Conservation (phyloP, 2,113 vertebrate species). For the Chaenogobius annularis region DNA sequence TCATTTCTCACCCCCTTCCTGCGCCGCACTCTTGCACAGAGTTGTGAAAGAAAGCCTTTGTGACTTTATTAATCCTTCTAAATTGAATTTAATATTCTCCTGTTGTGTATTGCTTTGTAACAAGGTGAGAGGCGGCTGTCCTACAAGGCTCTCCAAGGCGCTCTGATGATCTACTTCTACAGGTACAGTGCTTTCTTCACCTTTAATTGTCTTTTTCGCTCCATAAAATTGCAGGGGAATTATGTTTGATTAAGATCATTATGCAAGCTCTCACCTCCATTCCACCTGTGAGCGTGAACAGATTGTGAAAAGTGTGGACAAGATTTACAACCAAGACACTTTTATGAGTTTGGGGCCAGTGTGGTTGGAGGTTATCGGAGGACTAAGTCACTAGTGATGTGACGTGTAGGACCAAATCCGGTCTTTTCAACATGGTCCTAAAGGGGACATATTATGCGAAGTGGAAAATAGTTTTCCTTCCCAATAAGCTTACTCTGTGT, state of each 20-base stretch:
- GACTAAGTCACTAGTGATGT: neutral
- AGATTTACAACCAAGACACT: neutral
- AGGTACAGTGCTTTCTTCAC: slow-evolving; percentile 76
- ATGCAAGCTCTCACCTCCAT: neutral
- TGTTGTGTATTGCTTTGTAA: neutral
- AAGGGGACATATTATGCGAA: neutral
- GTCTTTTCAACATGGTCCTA: neutral
- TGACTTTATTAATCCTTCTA: neutral
- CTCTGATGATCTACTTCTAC: slow-evolving; percentile 98
- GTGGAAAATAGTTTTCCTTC: too few species aligned
- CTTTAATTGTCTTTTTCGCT: slow-evolving; percentile 11
- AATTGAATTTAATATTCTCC: neutral
- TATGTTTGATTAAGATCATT: slow-evolving; percentile 18
- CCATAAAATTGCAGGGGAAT: neutral
- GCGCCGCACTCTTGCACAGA: too few species aligned
- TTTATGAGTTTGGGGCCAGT: slow-evolving; percentile 2
- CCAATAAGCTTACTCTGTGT: too few species aligned
- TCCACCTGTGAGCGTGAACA: neutral
- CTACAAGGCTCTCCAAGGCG: slow-evolving; percentile 82
- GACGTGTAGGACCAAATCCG: slow-evolving; percentile 19
- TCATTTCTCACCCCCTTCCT: too few species aligned
- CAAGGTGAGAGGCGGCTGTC: slow-evolving; percentile 68
- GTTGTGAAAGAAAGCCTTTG: neutral
- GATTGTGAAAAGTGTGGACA: neutral
- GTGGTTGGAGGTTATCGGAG: slow-evolving; percentile 5